Evolutionary conservation across 2,113 vertebrate genomes (phyloP), one percentile per base, ranked within the genome.

Genomic region (Syngnathoides biaculeatus): DNA sequence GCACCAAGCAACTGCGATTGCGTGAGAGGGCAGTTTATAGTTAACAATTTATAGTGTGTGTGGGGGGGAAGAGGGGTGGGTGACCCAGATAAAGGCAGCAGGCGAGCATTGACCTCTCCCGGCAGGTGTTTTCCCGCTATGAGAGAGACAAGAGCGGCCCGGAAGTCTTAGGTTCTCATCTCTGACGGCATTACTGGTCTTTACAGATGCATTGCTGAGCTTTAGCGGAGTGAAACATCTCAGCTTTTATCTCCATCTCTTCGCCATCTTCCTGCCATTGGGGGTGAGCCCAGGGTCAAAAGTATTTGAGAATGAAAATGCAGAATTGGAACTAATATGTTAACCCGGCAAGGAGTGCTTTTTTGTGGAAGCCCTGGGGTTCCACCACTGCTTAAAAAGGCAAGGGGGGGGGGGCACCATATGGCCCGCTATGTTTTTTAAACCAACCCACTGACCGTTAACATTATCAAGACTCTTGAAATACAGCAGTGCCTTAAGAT

Each of bases 91-190:
- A 68, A 68, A 80, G 68, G 75, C 69, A 4, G 72, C 64, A 82
- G 77, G 84, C 86, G 81, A 72, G 11, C 64, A 0, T 35, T 76
- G 83, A 88, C 86, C 84, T 58, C 78, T 5, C 79, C 53, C 78
- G 57, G 79, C 79, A 85, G 82, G 82, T 75, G 79, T 77, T 82
- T 78, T 66, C 77, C 68, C 13, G 1, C 53, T 52, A 26, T 27
- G 50, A 67, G 22, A 78, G 59, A 69, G 62, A 67, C 42, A 60
- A 53, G 53, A 48, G 35, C 52, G 68, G 38, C 27, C 56, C 39
- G 72, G 43, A 57, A 72, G 63, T 74, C 72, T 71, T 47, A 57
- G 66, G 48, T 69, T 71, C 75, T 69, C 71, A 79, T 80, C 83
- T 68, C 67, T 30, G 67, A 30, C 63, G 10, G 63, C 57, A 11